phyloP scores from a whole-genome alignment of 2,113 vertebrate genomes.

The Orycteropus afer region DNA sequence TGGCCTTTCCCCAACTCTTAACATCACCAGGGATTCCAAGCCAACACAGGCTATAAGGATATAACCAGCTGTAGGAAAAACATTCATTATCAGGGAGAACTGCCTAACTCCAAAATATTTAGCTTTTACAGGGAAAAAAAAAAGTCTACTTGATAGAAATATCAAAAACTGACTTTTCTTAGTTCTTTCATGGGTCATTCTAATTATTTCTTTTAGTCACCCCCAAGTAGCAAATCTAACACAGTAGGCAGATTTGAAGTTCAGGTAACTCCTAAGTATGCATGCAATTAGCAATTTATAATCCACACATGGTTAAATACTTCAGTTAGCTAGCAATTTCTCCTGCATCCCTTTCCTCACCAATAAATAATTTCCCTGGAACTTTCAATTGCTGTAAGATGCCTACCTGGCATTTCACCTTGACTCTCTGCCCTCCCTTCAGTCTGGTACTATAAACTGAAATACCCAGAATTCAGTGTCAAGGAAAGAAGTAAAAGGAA shows the following conservation, averaged over 20 bases:
- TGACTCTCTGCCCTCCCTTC: not conserved
- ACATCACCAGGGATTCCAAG: conserved; percentile 67
- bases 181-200: not conserved
- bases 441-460: not conserved
- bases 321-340: conserved; percentile 8
- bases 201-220: not conserved
- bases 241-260: conserved; percentile 15
- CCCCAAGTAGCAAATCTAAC: not conserved
- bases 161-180: conserved; percentile 8
- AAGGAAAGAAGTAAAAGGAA: not conserved
- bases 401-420: not conserved
- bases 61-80: conserved; percentile 79
- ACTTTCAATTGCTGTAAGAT: not conserved
- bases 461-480: not conserved
- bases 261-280: not conserved
- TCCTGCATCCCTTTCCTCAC: not conserved
- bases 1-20: conserved; percentile 74
- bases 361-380: not conserved
- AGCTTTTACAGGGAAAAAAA: conserved; percentile 49
- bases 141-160: conserved; percentile 25
- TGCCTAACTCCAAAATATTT: conserved; percentile 59
- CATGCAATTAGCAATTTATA: not conserved
- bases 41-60: conserved; percentile 66
- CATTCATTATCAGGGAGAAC: conserved; percentile 69
- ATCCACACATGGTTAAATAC: not conserved